Percentiles rank a stretch among this genome's conserved stretches.
These are phyloP conservation scores for Hylia prasina DNA, from an alignment of 2,113 vertebrate species.

Conservation along the genomic window DNA sequence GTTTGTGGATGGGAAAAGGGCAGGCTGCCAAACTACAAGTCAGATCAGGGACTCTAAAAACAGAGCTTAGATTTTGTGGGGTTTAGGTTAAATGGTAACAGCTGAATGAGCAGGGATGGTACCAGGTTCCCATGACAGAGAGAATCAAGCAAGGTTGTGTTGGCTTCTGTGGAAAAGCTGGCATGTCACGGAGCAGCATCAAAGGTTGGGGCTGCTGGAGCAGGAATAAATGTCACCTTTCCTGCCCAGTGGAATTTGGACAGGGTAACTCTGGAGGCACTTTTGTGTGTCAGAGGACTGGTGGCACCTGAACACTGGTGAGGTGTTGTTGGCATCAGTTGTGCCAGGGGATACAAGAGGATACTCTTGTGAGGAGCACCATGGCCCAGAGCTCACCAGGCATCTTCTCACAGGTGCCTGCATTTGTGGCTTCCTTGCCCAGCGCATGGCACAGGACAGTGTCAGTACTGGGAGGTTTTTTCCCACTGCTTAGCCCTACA, in stretches of 20 bases:
- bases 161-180: not conserved
- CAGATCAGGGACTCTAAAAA: not conserved
- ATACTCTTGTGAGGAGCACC: not conserved
- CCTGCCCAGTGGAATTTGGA: accelerated
- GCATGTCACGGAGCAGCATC: not conserved
- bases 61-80: not conserved
- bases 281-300: not conserved
- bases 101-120: not conserved
- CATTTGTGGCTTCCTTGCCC: not conserved
- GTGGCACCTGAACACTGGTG: not conserved
- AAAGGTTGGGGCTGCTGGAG: not conserved
- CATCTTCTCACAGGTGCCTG: not conserved
- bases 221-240: not conserved
- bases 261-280: not conserved
- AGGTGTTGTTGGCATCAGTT: not conserved
- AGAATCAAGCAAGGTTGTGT: not conserved
- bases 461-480: not conserved
- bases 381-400: not conserved
- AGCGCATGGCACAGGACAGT: not conserved
- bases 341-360: not conserved
- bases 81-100: not conserved
- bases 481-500: not conserved
- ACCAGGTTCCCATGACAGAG: not conserved
- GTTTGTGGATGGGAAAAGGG: not conserved
- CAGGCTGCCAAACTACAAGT: not conserved